These are phyloP conservation scores for Sepiola atlantica DNA, from an alignment of 2,888 invertebrate species.

Conservation along the genomic window DNA sequence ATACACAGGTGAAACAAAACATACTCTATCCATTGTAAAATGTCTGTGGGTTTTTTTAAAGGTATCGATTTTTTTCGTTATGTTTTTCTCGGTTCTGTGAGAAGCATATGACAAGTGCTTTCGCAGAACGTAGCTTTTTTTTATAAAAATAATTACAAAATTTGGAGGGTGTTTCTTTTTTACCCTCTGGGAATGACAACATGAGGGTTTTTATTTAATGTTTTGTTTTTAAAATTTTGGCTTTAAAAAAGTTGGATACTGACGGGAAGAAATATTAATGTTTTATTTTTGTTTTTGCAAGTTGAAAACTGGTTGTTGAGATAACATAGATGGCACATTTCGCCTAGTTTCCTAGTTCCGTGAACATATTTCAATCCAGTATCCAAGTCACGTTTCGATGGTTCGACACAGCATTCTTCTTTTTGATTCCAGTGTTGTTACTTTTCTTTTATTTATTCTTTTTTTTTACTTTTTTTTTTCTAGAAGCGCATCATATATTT, in stretches of 20 bases:
- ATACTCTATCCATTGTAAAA: neutral
- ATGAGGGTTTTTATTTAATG: neutral
- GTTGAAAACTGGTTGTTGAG: neutral
- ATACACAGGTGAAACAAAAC: neutral
- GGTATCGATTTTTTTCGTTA: neutral
- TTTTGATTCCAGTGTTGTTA: neutral
- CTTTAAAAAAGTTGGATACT: neutral
- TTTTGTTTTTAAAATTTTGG: neutral
- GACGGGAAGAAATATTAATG: neutral
- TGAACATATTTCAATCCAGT: neutral
- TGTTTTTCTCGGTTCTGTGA: neutral
- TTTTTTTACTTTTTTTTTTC: too few relatives aligned
- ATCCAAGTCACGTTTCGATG: neutral
- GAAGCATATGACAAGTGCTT: neutral
- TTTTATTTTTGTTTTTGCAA: neutral
- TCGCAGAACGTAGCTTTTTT: neutral
- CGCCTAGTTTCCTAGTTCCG: neutral
- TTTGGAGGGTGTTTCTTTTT: neutral
- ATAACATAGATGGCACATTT: neutral
- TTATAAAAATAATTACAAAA: constrained; percentile 4
- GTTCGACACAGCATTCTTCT: neutral
- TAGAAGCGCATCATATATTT: neutral
- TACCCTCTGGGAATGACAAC: neutral
- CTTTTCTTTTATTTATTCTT: neutral
- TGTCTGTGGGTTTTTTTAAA: constrained; percentile 8